phyloP scores from a whole-genome alignment of 1,140 invertebrate genomes.

The Penaeus vannamei region DNA sequence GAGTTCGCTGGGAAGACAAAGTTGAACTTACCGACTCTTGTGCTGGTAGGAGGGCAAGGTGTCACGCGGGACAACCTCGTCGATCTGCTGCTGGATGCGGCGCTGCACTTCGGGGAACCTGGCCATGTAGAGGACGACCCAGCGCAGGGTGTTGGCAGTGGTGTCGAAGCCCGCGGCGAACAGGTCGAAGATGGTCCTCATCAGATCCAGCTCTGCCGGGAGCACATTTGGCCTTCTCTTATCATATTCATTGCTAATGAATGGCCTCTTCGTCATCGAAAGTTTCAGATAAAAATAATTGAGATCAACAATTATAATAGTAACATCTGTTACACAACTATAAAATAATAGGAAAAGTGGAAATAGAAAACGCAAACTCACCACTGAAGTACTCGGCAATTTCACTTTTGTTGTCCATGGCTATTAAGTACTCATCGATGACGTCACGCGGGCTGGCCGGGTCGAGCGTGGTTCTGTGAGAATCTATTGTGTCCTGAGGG shows the following conservation, averaged over 20 bases:
- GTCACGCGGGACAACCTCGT: constrained; percentile 72
- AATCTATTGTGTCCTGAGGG: constrained; percentile 62
- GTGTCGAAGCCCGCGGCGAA: constrained; percentile 74
- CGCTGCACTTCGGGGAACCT: constrained; percentile 79
- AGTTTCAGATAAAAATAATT: no score
- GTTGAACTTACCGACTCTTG: not conserved
- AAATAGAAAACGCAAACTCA: not conserved
- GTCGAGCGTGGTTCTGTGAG: constrained; percentile 71
- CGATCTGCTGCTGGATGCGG: constrained; percentile 79
- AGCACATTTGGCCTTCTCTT: not conserved
- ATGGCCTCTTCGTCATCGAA: no score
- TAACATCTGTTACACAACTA: no score
- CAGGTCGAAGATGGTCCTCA: constrained; percentile 54
- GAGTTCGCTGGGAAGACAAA: no score
- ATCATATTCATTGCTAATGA: not conserved
- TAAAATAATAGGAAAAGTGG: no score
- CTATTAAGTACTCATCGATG: constrained; percentile 71
- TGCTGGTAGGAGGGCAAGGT: constrained; percentile 24
- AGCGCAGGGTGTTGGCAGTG: constrained; percentile 81
- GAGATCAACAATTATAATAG: no score
- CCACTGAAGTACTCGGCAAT: constrained; percentile 16
- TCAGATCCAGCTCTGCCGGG: constrained; percentile 45
- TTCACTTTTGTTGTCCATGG: constrained; percentile 65
- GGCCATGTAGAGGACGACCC: constrained; percentile 80
- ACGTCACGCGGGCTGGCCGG: constrained; percentile 71